Evolutionary conservation across 1,140 invertebrate species (phyloP).

Genomic region (Protaetia brevitarsis): DNA sequence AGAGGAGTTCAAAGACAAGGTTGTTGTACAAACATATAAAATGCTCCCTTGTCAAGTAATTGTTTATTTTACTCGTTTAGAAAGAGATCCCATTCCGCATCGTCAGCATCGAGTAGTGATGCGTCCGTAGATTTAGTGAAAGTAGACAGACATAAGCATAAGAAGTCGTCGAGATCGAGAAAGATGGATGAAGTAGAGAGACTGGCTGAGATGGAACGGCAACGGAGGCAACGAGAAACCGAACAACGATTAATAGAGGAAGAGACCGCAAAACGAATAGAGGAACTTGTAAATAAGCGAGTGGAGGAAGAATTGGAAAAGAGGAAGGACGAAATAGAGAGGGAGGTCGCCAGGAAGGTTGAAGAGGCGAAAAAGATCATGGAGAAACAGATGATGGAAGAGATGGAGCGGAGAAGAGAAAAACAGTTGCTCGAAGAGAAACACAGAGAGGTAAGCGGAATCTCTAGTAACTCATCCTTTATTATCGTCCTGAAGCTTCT

Average conservation of each 20-base stretch:
- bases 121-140: slow-evolving; percentile 63
- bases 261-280: slow-evolving; percentile 89
- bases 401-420: slow-evolving; percentile 84
- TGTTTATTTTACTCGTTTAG: slow-evolving; percentile 48
- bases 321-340: slow-evolving; percentile 93
- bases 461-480: slow-evolving; percentile 24
- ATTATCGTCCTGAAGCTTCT: slow-evolving; percentile 8
- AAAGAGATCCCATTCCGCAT: slow-evolving; percentile 72
- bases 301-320: slow-evolving; percentile 94
- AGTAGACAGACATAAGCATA: slow-evolving; percentile 56
- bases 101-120: slow-evolving; percentile 70
- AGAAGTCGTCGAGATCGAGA: slow-evolving; percentile 67
- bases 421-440: slow-evolving; percentile 89
- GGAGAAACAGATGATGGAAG: slow-evolving; percentile 95
- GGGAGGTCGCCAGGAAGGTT: slow-evolving; percentile 86
- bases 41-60: slow-evolving; percentile 18
- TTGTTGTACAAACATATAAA: slow-evolving; percentile 42
- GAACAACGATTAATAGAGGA: slow-evolving; percentile 89
- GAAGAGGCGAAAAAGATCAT: slow-evolving; percentile 93
- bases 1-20: slow-evolving; percentile 67
- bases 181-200: slow-evolving; percentile 91
- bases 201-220: slow-evolving; percentile 87
- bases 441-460: slow-evolving; percentile 86
- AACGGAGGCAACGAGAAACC: slow-evolving; percentile 79
- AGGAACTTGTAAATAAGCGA: slow-evolving; percentile 86